Percentiles rank a stretch among this genome's conserved stretches.
Conservation (phyloP, 2,888 invertebrate genomes). For the Pyrrhosoma nymphula region DNA sequence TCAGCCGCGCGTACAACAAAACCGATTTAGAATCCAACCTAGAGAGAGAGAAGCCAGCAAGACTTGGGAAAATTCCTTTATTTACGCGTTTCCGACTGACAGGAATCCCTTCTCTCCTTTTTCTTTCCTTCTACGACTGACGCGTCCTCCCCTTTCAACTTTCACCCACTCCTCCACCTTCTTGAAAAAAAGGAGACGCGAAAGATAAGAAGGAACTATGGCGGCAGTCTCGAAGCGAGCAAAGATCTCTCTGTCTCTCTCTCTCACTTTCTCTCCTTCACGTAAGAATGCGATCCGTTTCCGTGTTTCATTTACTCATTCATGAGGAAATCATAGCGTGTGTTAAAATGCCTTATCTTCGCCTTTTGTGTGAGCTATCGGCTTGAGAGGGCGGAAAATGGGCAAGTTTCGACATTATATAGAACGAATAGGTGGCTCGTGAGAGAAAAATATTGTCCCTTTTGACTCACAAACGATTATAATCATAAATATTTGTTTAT, state of each 20-base stretch:
- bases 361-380: background rate
- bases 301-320: slow-evolving; percentile 24
- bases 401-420: too few species aligned
- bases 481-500: too few species aligned
- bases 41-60: background rate
- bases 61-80: slow-evolving; percentile 3
- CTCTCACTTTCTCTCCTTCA: background rate
- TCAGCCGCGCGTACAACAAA: background rate
- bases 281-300: background rate
- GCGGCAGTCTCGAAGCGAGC: background rate
- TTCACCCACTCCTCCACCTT: too few species aligned
- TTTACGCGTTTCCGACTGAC: slow-evolving; percentile 26
- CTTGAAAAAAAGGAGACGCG: background rate
- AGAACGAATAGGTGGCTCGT: too few species aligned
- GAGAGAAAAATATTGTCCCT: too few species aligned
- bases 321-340: background rate
- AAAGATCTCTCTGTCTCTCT: background rate
- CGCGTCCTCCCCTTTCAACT: background rate
- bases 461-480: too few species aligned
- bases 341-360: background rate
- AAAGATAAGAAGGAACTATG: background rate
- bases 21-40: slow-evolving; percentile 7
- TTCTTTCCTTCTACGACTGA: background rate
- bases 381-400: too few species aligned
- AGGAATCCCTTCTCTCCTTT: slow-evolving; percentile 7